A percentile compares a stretch with the other conserved stretches of the same genome.
phyloP scores from a whole-genome alignment of 30 jellyfish, hydroid and myxozoan species.

The Aurelia coerulea region DNA sequence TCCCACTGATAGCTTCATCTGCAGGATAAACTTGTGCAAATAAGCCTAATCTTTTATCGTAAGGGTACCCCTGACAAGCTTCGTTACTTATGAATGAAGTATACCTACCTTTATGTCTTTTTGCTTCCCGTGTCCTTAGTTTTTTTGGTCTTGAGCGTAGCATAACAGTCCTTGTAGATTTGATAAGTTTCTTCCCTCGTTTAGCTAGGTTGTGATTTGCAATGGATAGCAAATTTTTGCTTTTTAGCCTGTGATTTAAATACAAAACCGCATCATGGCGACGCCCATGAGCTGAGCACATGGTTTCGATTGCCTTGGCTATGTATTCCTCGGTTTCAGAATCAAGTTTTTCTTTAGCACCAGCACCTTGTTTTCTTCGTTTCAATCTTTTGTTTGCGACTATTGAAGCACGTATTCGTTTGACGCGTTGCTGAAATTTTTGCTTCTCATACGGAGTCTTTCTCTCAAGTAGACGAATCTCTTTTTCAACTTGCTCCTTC shows the following conservation, averaged over 20 bases:
- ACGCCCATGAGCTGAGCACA: conserved; percentile 10
- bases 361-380: background rate
- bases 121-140: background rate
- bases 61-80: too few species aligned
- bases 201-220: background rate
- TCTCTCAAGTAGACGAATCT: background rate
- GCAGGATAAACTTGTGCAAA: too few species aligned
- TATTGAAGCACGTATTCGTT: background rate
- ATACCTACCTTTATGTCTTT: background rate
- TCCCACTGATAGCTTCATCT: too few species aligned
- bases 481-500: background rate
- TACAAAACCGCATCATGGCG: conserved; percentile 8
- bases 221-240: background rate
- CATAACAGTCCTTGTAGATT: conserved; percentile 9
- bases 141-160: background rate
- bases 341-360: background rate
- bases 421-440: background rate
- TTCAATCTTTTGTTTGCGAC: background rate
- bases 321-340: background rate
- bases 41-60: too few species aligned
- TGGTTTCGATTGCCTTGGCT: background rate
- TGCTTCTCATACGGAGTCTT: background rate
- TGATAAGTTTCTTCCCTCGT: conserved; percentile 1
- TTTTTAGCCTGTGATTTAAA: background rate
- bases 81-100: too few species aligned